These are phyloP conservation scores for Heliocidaris erythrogramma DNA, from an alignment of 35 echinoderm and acorn worm genomes.

Conservation along the genomic window DNA sequence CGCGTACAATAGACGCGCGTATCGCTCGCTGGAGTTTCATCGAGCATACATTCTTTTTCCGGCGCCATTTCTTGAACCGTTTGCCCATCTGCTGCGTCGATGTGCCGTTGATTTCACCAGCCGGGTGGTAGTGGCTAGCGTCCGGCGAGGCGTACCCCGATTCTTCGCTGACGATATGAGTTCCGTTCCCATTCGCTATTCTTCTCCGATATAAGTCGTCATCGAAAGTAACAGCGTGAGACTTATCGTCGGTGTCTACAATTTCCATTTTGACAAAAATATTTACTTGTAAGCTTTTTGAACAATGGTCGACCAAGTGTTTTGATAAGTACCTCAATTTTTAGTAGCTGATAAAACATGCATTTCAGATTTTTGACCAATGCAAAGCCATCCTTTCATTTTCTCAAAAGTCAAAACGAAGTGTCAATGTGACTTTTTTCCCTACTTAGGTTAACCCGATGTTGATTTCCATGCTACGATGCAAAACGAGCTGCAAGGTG, in stretches of 20 bases:
- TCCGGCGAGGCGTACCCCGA: conserved; percentile 24
- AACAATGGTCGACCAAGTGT: not conserved
- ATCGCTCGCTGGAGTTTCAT: conserved; percentile 55
- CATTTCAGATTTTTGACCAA: not conserved
- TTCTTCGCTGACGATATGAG: not conserved
- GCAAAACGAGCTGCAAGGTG: not conserved
- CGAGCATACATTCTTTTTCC: not conserved
- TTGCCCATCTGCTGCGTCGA: not conserved
- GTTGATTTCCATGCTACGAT: not conserved
- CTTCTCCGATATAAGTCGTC: not conserved
- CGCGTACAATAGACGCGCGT: conserved; percentile 61
- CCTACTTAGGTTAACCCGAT: not conserved
- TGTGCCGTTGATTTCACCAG: not conserved
- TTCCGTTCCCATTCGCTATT: not conserved
- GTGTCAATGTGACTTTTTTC: not conserved
- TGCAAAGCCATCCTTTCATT: not conserved
- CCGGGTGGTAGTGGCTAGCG: not conserved
- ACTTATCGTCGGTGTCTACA: not conserved
- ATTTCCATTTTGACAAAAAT: not conserved
- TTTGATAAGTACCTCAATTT: not conserved
- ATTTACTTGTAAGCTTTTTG: not conserved
- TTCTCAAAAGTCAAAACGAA: not conserved
- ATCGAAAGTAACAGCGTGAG: not conserved
- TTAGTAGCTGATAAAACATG: not conserved
- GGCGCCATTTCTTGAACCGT: not conserved